These are phyloP conservation scores for Solenopsis fugax DNA, from an alignment of 1,140 invertebrate genomes.

Conservation along the genomic window DNA sequence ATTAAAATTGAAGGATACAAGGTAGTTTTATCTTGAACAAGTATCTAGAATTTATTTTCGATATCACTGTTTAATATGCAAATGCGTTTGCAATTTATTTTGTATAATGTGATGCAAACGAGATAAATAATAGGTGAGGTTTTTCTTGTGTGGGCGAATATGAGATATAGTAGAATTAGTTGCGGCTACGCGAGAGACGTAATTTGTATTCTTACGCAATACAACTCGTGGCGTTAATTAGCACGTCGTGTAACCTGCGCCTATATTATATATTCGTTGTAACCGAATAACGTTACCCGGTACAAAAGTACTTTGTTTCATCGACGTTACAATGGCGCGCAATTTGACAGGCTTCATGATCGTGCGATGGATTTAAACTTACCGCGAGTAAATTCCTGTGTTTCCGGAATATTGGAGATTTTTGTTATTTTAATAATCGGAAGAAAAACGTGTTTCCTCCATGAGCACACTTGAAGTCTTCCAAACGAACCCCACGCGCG, in stretches of 20 bases:
- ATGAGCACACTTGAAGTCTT: not conserved
- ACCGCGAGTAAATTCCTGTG: not conserved
- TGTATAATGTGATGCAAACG: slow-evolving; percentile 7
- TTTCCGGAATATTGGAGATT: not conserved
- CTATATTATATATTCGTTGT: slow-evolving; percentile 22
- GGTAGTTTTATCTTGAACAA: not conserved
- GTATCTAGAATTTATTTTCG: slow-evolving; percentile 17
- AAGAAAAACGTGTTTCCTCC: not conserved
- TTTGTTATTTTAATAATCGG: slow-evolving; percentile 50
- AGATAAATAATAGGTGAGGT: slow-evolving; percentile 43
- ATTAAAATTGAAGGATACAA: not conserved
- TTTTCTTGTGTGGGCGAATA: slow-evolving; percentile 17
- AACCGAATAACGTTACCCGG: slow-evolving; percentile 37
- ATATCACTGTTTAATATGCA: slow-evolving; percentile 35
- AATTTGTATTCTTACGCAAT: slow-evolving; percentile 64
- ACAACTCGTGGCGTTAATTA: slow-evolving; percentile 68
- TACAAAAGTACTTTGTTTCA: slow-evolving; percentile 18
- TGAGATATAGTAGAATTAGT: slow-evolving; percentile 48
- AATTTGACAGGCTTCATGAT: not conserved
- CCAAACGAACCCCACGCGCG: slow-evolving; percentile 5
- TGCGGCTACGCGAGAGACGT: slow-evolving; percentile 48
- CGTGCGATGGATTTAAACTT: slow-evolving; percentile 9
- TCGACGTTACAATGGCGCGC: not conserved
- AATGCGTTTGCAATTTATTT: slow-evolving; percentile 40
- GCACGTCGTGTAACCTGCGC: slow-evolving; percentile 40